Evolutionary conservation across 1,140 invertebrate genomes (phyloP), one percentile per base, ranked within the genome.

Genomic region (Dryas iulia): DNA sequence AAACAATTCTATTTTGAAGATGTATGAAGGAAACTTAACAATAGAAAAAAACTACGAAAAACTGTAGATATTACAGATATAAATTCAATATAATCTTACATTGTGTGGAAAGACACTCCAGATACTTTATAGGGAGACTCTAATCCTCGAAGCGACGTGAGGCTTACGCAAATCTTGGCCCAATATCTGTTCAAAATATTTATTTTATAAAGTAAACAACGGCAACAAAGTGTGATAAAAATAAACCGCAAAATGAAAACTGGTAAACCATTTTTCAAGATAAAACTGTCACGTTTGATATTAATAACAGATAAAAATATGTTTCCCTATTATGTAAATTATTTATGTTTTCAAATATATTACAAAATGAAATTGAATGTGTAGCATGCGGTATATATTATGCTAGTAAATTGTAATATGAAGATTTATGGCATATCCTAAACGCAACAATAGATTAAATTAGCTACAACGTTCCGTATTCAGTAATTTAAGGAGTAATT

Each of bases 111-210:
- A 52, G 24, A 52, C 39, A 62, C 59, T 52, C 14, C 39, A 62
- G 14, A 26, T 62, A 62, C n/a, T 25, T 25, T 62, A 62, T 53
- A 62, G 25, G 24, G 12, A 62, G 18, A 53, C 39, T 53, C n/a
- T 53, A 53, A 62, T 62, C 39, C 60, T 18, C 39, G 11, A 53
- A 8, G 25, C 60, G 60, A 62, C 39, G 60, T 62, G 60, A 35
- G 47, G 60, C 60, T 62, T 62, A 53, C 26, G 26, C 39, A 62
- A 62, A 62, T 62, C 60, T 18, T 62, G 39, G 18, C 26, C 26
- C 39, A 62, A 62, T 62, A 62, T 62, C 26, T 47, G 35, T 47
- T 47, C 14, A 47, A 18, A 47, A 47, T 18, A 47, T 47, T 47
- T 47, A 47, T 47, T 47, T 47, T 47, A 47, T 54, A 54, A 54